phyloP scores from a whole-genome alignment of 1,140 invertebrate genomes.

The Pachypeltis micranthus region DNA sequence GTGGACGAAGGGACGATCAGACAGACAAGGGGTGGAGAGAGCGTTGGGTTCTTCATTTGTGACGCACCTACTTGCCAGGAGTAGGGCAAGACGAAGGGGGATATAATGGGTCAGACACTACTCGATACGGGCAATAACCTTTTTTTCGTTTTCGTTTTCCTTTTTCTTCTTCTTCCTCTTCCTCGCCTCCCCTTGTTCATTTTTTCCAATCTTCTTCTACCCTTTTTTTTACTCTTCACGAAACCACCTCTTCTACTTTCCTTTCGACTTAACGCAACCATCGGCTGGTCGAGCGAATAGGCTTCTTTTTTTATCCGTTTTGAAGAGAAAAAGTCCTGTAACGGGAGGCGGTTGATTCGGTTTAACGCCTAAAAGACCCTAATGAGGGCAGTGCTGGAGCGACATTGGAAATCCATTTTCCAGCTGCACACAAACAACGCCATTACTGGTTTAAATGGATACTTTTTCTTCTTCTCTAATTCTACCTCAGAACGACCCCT shows the following conservation, averaged over 20 bases:
- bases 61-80: slow-evolving; percentile 7
- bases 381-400: no score
- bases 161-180: no score
- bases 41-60: background rate
- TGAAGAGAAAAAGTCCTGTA: no score
- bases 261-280: background rate
- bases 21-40: background rate
- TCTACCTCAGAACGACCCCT: no score
- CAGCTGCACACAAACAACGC: no score
- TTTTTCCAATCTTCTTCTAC: background rate
- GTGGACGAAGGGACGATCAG: background rate
- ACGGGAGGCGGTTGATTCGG: no score
- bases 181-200: background rate
- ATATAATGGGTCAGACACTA: slow-evolving; percentile 8
- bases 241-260: background rate
- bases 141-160: background rate
- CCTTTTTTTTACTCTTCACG: no score
- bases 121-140: slow-evolving; percentile 7
- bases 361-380: no score
- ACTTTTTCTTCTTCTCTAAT: no score
- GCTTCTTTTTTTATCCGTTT: no score
- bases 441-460: no score
- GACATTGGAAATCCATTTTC: no score
- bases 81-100: slow-evolving; percentile 7
- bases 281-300: background rate